Base-by-base conservation (phyloP, 2,797 vertebrate species). In the Coracias cyanogaster region DNA sequence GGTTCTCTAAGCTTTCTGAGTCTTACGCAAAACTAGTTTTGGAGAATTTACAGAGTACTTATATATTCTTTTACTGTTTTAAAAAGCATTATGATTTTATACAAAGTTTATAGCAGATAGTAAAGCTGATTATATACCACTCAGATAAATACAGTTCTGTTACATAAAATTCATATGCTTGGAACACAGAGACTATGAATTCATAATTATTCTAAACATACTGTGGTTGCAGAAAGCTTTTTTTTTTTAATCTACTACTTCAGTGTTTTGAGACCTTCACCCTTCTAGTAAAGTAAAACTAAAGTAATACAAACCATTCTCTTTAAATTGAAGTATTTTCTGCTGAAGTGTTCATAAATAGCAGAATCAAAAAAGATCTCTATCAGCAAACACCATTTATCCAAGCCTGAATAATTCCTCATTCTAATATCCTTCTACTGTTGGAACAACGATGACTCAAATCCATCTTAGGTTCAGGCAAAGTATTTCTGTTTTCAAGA, bases 21-120 rank as follows among this genome's bases (percentile, higher is more conserved):
- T 10, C 80, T 88, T 83, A 55, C 41, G 15, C 3, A 77, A 49
- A 67, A 82, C 31, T 21, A 49, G 46, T 49, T 90, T 58, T 72
- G 28, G 13, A 92, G 95, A 94, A 87, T 28, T 90, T 91, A 24
- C n/a, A 57, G n/a, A 58, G 9, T 61, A 18, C 6, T 69, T 11
- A 24, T 33, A 21, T 35, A 24, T 33, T 90, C 6, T 58, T 78
- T 62, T 62, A 11, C 4, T 9, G 60, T 62, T 79, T 86, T 43
- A 2, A 15, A 64, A 73, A 74, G 5, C 15, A 58, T 16, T 65
- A 25, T 62, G 25, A 87, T 92, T 97, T 95, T 43, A 69, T 60
- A 78, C 43, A 55, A 95, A 76, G 33, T 94, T 96, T 94, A 92
- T 93, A 57, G 58, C 24, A 90, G 37, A 64, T n/a, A 86, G 17